phyloP scores from a whole-genome alignment of 2,113 vertebrate genomes.

The Sterrhoptilus dennistouni region DNA sequence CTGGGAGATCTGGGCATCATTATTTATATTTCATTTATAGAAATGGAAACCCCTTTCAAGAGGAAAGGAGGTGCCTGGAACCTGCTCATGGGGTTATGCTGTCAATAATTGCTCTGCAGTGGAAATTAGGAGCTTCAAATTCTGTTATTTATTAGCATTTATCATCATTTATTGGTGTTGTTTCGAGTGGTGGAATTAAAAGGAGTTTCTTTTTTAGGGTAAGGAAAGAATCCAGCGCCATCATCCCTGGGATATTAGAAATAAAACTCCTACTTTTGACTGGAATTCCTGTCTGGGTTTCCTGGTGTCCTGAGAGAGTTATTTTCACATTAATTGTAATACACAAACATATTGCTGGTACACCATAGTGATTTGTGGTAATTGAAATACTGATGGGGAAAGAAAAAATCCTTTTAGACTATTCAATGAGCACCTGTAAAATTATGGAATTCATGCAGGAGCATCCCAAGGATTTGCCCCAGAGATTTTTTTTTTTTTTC shows the following conservation, averaged over 20 bases:
- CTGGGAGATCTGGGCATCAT: background rate
- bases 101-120: background rate
- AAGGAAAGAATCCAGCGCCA: no score
- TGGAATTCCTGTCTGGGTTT: background rate
- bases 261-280: background rate
- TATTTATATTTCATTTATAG: background rate
- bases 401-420: background rate
- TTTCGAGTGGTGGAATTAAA: background rate
- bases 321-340: constrained; percentile 24
- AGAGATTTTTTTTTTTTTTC: background rate
- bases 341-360: background rate
- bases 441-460: background rate
- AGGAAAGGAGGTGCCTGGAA: background rate
- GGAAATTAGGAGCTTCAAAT: background rate
- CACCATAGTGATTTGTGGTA: constrained; percentile 35
- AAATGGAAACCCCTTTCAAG: background rate
- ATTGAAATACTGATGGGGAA: constrained; percentile 2
- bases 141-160: background rate
- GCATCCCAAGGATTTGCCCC: background rate
- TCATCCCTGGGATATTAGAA: no score
- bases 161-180: background rate
- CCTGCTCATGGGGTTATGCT: background rate
- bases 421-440: constrained; percentile 29
- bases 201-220: background rate
- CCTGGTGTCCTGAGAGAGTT: background rate